Conservation (phyloP, 2,113 vertebrate genomes). For the Ptychochromis oligacanthus region DNA sequence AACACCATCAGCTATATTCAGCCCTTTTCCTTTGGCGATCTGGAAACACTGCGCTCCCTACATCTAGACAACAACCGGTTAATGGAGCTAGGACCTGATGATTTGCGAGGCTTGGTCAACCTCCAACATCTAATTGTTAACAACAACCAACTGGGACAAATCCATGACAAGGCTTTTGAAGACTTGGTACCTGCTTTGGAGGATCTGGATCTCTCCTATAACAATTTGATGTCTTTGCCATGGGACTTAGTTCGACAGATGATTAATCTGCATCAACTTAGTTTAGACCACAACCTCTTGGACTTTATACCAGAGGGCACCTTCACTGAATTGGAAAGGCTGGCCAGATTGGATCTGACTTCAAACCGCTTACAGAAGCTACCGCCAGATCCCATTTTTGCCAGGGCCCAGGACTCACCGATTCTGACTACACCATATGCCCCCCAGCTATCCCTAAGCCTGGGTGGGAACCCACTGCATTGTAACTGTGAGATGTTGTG, state of each 20-base stretch:
- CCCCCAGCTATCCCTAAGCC: slow-evolving; percentile 87
- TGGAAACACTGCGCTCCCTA: slow-evolving; percentile 92
- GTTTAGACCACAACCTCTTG: slow-evolving; percentile 93
- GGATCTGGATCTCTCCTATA: slow-evolving; percentile 94
- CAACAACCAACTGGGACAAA: slow-evolving; percentile 90
- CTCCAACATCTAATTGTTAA: slow-evolving; percentile 94
- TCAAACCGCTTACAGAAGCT: slow-evolving; percentile 93
- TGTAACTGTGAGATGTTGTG: slow-evolving; percentile 95
- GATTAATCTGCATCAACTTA: slow-evolving; percentile 93
- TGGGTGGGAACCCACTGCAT: slow-evolving; percentile 92
- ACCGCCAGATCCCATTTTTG: slow-evolving; percentile 91
- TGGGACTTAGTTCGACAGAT: slow-evolving; percentile 91
- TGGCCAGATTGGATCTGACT: slow-evolving; percentile 91
- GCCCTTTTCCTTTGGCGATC: slow-evolving; percentile 90
- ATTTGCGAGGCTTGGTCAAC: slow-evolving; percentile 89
- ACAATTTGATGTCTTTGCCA: slow-evolving; percentile 88
- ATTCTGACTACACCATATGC: slow-evolving; percentile 83
- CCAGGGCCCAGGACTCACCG: slow-evolving; percentile 86
- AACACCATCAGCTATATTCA: slow-evolving; percentile 95
- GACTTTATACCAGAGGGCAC: slow-evolving; percentile 93
- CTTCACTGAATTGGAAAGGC: slow-evolving; percentile 84
- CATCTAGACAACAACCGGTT: slow-evolving; percentile 93
- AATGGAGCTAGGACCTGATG: slow-evolving; percentile 87
- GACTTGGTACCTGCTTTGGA: slow-evolving; percentile 88
- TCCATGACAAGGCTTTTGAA: slow-evolving; percentile 88